Percentiles rank a stretch among this genome's conserved stretches.
These are phyloP conservation scores for Coptotermes formosanus DNA, from an alignment of 1,140 invertebrate species.

Conservation along the genomic window DNA sequence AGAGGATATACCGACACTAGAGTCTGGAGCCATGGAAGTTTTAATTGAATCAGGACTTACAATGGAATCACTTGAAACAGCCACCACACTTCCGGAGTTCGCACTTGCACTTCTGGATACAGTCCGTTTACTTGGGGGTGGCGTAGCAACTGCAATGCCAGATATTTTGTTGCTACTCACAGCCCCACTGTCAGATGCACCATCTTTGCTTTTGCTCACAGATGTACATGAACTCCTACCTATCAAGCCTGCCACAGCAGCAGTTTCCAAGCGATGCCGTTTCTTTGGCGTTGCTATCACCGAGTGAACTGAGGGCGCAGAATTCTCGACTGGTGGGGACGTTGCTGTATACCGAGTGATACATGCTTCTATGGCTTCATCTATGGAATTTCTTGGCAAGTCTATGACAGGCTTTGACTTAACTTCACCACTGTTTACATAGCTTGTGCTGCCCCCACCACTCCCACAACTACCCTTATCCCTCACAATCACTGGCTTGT, in stretches of 20 bases:
- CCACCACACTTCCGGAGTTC: background rate
- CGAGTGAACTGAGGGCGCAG: conserved; percentile 28
- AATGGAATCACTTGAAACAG: background rate
- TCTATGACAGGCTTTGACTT: conserved; percentile 35
- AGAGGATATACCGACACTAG: background rate
- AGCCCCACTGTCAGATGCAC: background rate
- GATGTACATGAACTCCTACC: conserved; percentile 16
- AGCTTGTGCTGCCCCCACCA: background rate
- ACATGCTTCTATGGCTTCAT: conserved; percentile 61
- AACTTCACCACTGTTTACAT: background rate
- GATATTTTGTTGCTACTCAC: conserved; percentile 5
- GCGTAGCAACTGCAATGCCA: background rate
- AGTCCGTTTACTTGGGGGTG: conserved; percentile 34
- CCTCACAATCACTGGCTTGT: background rate
- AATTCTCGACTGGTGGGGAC: conserved; percentile 35
- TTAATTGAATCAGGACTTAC: background rate
- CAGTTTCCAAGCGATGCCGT: conserved; percentile 52
- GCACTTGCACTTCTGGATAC: conserved; percentile 33
- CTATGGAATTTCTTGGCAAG: conserved; percentile 50
- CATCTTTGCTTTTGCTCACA: conserved; percentile 8
- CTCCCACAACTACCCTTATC: conserved; percentile 22
- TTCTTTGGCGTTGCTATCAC: conserved; percentile 59
- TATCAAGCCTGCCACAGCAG: background rate
- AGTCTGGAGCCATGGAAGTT: background rate
- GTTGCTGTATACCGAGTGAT: conserved; percentile 50